Conservation (phyloP, 1,140 invertebrate genomes). For the Procambarus virginalis region DNA sequence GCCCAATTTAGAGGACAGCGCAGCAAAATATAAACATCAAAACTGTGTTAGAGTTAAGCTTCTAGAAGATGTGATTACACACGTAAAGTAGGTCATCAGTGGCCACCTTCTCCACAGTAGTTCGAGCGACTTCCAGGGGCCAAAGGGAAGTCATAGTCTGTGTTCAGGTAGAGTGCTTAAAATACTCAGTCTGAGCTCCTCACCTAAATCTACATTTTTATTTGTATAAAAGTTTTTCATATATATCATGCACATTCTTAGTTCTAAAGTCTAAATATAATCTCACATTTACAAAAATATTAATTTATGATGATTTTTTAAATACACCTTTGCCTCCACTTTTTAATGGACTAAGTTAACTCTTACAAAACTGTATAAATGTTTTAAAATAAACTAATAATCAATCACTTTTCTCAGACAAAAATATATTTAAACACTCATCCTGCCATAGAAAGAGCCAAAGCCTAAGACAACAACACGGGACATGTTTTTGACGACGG, state of each 20-base stretch:
- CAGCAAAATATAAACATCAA: constrained; percentile 40
- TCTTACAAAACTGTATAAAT: no score
- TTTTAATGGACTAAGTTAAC: no score
- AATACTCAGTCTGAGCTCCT: not conserved
- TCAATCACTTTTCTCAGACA: constrained; percentile 1
- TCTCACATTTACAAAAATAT: no score
- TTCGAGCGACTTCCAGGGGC: constrained; percentile 28
- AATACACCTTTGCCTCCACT: no score
- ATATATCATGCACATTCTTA: not conserved
- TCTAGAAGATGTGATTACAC: constrained; percentile 54
- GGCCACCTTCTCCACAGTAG: constrained; percentile 51
- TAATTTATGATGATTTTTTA: no score
- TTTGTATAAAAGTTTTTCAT: not conserved
- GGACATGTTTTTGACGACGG: constrained; percentile 38
- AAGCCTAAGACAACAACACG: constrained; percentile 55
- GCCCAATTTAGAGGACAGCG: constrained; percentile 30
- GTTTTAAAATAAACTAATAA: no score
- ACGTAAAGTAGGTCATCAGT: constrained; percentile 44
- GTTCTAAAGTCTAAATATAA: not conserved
- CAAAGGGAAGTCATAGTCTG: constrained; percentile 28
- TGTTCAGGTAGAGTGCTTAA: constrained; percentile 40
- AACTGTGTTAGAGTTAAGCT: constrained; percentile 10
- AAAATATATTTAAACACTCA: constrained; percentile 29
- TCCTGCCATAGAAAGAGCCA: constrained; percentile 27
- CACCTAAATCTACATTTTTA: not conserved